A percentile compares a stretch with the other conserved stretches of the same genome.
Conservation (phyloP, 2,113 vertebrate genomes). For the Tiliqua scincoides region DNA sequence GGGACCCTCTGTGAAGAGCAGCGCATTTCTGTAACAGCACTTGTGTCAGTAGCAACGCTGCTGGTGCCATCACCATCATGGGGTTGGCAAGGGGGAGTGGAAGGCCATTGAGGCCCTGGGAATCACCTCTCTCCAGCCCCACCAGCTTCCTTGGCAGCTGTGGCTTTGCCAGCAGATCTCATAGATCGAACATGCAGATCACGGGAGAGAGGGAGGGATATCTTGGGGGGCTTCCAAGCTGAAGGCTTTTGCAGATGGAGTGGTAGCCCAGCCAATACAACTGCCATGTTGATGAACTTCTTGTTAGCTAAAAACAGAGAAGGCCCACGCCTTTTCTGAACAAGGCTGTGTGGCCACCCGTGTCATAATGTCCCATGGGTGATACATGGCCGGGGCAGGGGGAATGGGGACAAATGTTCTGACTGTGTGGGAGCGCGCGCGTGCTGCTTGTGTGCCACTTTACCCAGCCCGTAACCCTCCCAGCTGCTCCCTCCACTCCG, state of each 20-base stretch:
- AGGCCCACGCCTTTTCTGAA: background rate
- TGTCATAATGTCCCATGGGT: background rate
- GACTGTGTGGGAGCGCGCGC: background rate
- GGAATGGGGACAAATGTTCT: background rate
- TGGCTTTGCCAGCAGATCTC: background rate
- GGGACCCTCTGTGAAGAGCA: background rate
- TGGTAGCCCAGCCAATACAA: background rate
- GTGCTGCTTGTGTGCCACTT: background rate
- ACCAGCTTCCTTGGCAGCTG: background rate
- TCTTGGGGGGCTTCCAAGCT: background rate
- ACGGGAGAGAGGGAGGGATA: background rate
- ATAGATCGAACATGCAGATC: background rate
- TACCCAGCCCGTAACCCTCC: background rate
- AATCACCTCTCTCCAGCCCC: background rate
- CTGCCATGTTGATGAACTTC: background rate
- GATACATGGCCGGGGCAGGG: too few species aligned
- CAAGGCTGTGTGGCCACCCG: background rate
- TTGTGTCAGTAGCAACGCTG: background rate
- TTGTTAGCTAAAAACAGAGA: background rate
- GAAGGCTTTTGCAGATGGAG: background rate
- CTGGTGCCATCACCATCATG: background rate
- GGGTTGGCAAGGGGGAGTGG: background rate
- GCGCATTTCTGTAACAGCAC: background rate
- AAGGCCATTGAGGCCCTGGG: too few species aligned
- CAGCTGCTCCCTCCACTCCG: slow-evolving; percentile 13